Evolutionary conservation across 1,140 invertebrate genomes (phyloP).

Genomic region (Polypedilum pembai): DNA sequence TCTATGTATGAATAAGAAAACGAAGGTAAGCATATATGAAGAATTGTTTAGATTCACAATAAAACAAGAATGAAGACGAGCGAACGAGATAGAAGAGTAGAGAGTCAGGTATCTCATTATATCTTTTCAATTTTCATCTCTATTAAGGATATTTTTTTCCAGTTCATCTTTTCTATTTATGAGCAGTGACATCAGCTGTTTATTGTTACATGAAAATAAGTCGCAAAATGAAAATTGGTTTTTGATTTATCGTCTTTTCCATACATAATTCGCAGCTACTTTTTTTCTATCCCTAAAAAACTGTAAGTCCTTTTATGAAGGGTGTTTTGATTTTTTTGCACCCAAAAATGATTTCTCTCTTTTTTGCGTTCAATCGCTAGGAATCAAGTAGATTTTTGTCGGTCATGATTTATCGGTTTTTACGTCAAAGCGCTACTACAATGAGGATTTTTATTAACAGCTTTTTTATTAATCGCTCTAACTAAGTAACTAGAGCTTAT

Average conservation of each 20-base stretch:
- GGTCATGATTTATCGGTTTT: slow-evolving; percentile 9
- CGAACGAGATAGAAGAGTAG: too few species aligned
- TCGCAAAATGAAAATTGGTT: neutral
- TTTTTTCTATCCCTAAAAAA: neutral
- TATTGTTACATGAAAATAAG: too few species aligned
- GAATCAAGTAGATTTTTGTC: slow-evolving; percentile 8
- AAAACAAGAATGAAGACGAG: too few species aligned
- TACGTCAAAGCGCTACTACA: neutral
- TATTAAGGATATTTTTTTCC: too few species aligned
- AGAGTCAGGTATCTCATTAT: too few species aligned
- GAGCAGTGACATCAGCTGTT: too few species aligned
- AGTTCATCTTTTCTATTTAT: too few species aligned
- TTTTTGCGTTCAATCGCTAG: neutral
- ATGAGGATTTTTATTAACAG: slow-evolving; percentile 10
- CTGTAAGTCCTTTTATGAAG: neutral
- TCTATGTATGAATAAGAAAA: too few species aligned
- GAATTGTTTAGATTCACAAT: too few species aligned
- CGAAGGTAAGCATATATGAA: too few species aligned
- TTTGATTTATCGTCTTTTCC: neutral
- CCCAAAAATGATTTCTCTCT: neutral
- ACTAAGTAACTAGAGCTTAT: too few species aligned
- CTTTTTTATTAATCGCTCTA: neutral
- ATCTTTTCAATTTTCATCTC: too few species aligned
- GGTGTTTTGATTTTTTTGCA: slow-evolving; percentile 12
- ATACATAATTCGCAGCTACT: neutral